Percentiles rank a stretch among this genome's conserved stretches.
Evolutionary conservation across 2,113 vertebrate species (phyloP).

Genomic region (Alouatta palliata): DNA sequence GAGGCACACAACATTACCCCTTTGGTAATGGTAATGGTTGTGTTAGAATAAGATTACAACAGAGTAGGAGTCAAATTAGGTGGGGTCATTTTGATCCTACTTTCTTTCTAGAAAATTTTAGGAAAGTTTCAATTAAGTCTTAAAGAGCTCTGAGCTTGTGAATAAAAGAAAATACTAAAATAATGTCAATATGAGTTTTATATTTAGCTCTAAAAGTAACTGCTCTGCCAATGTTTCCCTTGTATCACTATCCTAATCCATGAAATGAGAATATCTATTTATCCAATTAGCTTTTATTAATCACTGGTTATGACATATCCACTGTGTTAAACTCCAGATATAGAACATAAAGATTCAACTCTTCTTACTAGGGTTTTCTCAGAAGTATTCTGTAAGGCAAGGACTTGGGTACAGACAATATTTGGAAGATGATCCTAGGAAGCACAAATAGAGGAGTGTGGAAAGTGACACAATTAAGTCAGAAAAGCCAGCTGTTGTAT

Average conservation of each 20-base stretch:
- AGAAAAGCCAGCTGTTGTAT: neutral
- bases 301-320: neutral
- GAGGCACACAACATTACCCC: neutral
- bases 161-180: neutral
- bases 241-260: neutral
- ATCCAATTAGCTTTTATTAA: neutral
- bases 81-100: neutral
- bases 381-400: neutral
- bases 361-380: neutral
- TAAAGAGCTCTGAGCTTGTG: neutral
- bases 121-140: neutral
- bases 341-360: neutral
- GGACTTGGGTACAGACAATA: neutral
- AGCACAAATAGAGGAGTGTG: neutral
- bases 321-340: neutral
- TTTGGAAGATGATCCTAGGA: neutral
- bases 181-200: neutral
- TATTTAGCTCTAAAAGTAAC: neutral
- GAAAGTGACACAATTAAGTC: neutral
- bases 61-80: neutral
- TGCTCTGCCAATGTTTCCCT: neutral
- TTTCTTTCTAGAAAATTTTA: neutral
- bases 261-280: neutral
- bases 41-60: neutral
- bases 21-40: neutral